These are phyloP conservation scores for Larimichthys crocea DNA, from an alignment of 2,113 vertebrate species.

Conservation along the genomic window DNA sequence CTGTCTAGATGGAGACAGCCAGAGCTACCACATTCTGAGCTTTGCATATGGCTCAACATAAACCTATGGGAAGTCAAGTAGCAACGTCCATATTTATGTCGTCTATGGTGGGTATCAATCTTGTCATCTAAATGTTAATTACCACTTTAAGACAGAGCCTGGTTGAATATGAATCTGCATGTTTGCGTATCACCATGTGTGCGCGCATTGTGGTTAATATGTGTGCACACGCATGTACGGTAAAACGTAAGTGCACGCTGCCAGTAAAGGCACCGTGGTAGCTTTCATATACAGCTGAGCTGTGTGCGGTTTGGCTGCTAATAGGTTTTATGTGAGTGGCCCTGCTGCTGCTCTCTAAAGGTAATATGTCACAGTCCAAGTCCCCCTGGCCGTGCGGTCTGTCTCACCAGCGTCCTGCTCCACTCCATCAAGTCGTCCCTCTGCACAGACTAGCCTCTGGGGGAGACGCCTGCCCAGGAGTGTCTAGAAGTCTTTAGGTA, in stretches of 20 bases:
- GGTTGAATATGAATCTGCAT: not conserved
- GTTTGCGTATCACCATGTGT: not conserved
- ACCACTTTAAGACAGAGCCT: not conserved
- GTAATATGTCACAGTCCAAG: constrained; percentile 81
- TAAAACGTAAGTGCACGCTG: not conserved
- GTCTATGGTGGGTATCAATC: not conserved
- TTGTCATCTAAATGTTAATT: not conserved
- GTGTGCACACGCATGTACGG: not conserved
- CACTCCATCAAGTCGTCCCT: constrained; percentile 81
- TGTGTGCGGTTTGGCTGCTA: constrained; percentile 64
- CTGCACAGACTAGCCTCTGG: constrained; percentile 60
- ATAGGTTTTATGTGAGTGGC: constrained; percentile 78
- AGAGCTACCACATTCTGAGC: no score
- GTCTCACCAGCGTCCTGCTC: constrained; percentile 70
- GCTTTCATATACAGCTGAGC: constrained; percentile 41
- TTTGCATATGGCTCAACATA: no score
- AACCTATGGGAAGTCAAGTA: no score
- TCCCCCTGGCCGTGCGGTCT: constrained; percentile 67
- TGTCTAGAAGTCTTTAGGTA: constrained; percentile 73
- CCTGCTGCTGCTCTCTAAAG: constrained; percentile 72
- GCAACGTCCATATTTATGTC: no score
- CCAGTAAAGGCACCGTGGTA: constrained; percentile 9
- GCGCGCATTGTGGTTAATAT: constrained; percentile 1
- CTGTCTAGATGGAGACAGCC: no score
- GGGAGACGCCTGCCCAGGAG: constrained; percentile 50